Base-by-base conservation (phyloP, 2,113 vertebrate species). In the Probosciger aterrimus region DNA sequence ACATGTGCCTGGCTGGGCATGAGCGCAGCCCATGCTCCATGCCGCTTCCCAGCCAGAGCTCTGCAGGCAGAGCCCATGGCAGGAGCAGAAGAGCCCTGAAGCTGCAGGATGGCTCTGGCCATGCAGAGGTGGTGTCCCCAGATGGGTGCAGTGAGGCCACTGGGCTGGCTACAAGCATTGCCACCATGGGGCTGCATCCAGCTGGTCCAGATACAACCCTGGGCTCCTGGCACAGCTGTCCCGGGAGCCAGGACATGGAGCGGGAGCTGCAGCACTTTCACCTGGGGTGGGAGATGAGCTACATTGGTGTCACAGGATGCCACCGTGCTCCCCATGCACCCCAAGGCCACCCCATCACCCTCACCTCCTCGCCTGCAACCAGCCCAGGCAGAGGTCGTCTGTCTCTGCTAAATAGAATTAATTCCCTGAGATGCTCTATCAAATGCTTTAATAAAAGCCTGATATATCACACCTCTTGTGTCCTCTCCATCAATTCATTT, bases 391-490 rank as follows among this genome's bases (percentile, higher is more conserved):
- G 14, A 35, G 25, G 4, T 41, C 1, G 5, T 53, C 28, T 44
- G 12, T 89, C 63, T 28, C 31, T 2, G 15, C 37, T 53, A 63
- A 47, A 2, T n/a, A 55, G 75, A 83, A 94, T 86, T 82, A 83
- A 84, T 88, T 96, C 64, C 50, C 24, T 30, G 33, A 90, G 49
- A 93, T 80, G 33, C 28, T 92, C 43, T 87, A 96, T 90, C 75
- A 95, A 90, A 92, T 52, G 37, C 59, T 95, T 94, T 96, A 96
- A 93, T 93, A 92, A 94, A 97, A 90, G 16, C n/a, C 68, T 91
- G 76, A 86, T 96, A 94, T 74, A 95, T 96, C 90, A 94, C 68
- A 94, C 64, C 30, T 95, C 85, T 83, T 94, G 79, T 95, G 92
- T 94, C 60, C 78, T 90, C 68, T 90, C 46, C 76, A 96, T 94